Percentiles rank a stretch among this genome's conserved stretches.
phyloP scores from a whole-genome alignment of 2,888 invertebrate genomes.

The Hetaerina titia region DNA sequence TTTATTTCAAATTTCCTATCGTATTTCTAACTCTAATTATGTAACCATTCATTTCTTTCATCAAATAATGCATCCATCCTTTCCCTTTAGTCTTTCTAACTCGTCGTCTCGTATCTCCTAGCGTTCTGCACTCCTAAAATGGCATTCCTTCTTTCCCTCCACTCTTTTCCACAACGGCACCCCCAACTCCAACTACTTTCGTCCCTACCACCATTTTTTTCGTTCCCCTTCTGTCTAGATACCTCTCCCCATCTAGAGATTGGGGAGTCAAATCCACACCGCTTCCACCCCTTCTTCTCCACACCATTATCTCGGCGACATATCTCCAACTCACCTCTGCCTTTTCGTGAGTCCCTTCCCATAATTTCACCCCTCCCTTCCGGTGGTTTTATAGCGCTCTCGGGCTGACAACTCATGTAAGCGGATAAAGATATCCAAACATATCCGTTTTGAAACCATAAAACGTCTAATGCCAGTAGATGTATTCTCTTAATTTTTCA shows the following conservation, averaged over 20 bases:
- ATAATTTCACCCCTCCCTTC: slow-evolving; percentile 47
- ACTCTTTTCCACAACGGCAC: not conserved
- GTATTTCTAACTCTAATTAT: not conserved
- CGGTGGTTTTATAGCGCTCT: slow-evolving; percentile 62
- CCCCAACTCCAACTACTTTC: not conserved
- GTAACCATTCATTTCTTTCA: not conserved
- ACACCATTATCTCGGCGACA: slow-evolving; percentile 32
- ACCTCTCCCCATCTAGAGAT: not conserved
- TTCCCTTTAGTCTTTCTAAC: not conserved
- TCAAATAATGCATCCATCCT: not conserved
- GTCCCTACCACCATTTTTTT: not conserved
- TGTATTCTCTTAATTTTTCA: slow-evolving; percentile 57
- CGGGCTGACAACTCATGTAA: slow-evolving; percentile 65
- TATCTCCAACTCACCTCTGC: slow-evolving; percentile 32
- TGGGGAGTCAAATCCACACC: not conserved
- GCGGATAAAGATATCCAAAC: slow-evolving; percentile 62
- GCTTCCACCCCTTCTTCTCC: not conserved
- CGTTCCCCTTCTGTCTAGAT: not conserved
- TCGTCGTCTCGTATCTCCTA: not conserved
- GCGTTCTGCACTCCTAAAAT: not conserved
- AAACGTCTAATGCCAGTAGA: slow-evolving; percentile 47
- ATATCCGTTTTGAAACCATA: slow-evolving; percentile 67
- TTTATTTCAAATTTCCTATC: not conserved
- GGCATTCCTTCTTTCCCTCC: not conserved
- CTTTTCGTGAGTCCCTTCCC: slow-evolving; percentile 11